Percentiles rank a stretch among this genome's conserved stretches.
Conservation (phyloP, 2,888 invertebrate genomes). For the Alentia gelatinosa region DNA sequence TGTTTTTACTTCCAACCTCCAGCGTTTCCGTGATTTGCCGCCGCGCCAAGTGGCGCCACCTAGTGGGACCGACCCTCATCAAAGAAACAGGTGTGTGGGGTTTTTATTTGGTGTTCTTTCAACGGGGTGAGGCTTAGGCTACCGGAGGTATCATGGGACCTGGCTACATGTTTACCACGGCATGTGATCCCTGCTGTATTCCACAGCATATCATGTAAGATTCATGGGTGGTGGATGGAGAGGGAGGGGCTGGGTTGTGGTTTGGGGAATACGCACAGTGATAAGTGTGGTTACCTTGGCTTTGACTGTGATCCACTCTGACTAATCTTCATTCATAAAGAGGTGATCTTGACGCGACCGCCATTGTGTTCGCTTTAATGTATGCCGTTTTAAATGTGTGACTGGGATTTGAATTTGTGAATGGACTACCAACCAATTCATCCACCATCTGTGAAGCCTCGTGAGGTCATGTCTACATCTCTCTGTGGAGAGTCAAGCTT, state of each 20-base stretch:
- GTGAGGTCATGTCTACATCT: too few species aligned
- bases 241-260: background rate
- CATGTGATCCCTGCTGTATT: background rate
- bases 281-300: background rate
- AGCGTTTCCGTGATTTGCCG: background rate
- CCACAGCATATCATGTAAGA: background rate
- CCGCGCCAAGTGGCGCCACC: background rate
- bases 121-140: background rate
- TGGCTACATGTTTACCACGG: background rate
- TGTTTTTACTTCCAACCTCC: background rate
- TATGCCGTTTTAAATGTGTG: background rate
- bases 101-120: background rate
- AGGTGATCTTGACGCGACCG: background rate
- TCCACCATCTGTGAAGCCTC: too few species aligned
- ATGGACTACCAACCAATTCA: background rate
- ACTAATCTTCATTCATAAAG: background rate
- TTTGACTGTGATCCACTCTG: background rate
- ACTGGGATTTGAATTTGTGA: background rate
- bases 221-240: background rate
- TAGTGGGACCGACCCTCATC: background rate
- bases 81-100: background rate
- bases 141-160: constrained; percentile 3
- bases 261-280: background rate
- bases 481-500: too few species aligned
- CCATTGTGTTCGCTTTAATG: background rate